Evolutionary conservation across 2,797 vertebrate species (phyloP).

Genomic region (Hypotaenidia okinawae): DNA sequence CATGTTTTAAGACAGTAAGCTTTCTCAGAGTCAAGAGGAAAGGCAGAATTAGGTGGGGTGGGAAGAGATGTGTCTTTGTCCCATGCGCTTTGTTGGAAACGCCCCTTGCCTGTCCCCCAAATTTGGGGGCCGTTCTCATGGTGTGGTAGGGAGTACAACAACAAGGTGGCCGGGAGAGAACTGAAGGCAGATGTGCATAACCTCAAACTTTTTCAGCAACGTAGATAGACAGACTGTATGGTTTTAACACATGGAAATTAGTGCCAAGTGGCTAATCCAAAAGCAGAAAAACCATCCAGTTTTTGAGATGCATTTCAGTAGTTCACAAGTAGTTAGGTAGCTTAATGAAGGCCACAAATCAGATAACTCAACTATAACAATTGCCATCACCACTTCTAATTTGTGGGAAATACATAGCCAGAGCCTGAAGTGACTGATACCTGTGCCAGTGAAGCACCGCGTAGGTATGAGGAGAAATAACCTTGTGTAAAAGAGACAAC

Average conservation of each 20-base stretch:
- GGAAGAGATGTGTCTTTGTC: neutral
- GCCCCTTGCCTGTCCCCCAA: neutral
- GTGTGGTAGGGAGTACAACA: neutral
- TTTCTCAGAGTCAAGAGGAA: neutral
- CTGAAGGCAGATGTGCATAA: neutral
- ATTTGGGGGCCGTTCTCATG: neutral
- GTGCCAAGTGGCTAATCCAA: neutral
- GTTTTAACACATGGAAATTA: neutral
- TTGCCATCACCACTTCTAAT: neutral
- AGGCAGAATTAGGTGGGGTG: neutral
- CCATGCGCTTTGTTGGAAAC: neutral
- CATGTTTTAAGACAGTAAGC: neutral
- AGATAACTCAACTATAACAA: neutral
- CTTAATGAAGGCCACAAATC: neutral
- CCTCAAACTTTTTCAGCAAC: neutral
- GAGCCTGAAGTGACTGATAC: neutral
- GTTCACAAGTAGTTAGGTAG: neutral
- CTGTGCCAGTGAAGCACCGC: neutral
- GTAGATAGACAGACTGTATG: neutral
- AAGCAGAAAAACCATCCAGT: neutral
- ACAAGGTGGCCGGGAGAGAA: neutral
- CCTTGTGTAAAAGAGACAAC: neutral
- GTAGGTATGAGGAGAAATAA: constrained; percentile 5
- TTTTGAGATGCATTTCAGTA: neutral
- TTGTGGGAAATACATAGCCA: neutral